Percentiles rank a stretch among this genome's conserved stretches.
Conservation (phyloP, 2,113 vertebrate species). For the Thamnophis sirtalis region DNA sequence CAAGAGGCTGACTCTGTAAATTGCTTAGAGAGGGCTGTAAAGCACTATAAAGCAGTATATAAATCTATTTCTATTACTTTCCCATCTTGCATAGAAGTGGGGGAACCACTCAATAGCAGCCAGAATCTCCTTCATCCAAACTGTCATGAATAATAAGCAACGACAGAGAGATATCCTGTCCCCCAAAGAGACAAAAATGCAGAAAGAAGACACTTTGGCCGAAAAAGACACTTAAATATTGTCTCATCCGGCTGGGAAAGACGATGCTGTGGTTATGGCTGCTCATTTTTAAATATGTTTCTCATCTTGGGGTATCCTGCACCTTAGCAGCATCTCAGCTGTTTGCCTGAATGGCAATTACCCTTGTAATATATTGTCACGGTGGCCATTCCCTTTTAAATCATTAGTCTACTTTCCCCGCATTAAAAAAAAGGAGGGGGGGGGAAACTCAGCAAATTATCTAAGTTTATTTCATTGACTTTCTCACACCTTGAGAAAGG, state of each 20-base stretch:
- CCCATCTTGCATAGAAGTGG: background rate
- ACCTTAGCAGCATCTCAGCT: background rate
- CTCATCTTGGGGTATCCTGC: background rate
- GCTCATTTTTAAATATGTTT: background rate
- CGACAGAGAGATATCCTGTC: fast-evolving
- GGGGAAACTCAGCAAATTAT: slow-evolving; percentile 68
- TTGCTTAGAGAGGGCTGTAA: background rate
- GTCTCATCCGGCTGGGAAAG: background rate
- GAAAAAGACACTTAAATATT: background rate
- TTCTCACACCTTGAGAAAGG: slow-evolving; percentile 77
- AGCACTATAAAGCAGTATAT: background rate
- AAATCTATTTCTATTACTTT: background rate
- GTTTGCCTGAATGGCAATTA: slow-evolving; percentile 14
- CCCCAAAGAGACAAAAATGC: background rate
- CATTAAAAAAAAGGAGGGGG: background rate
- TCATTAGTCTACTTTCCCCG: slow-evolving; percentile 43
- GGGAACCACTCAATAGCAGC: background rate
- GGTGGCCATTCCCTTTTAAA: slow-evolving; percentile 58
- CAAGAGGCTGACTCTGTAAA: background rate
- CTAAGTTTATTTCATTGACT: slow-evolving; percentile 71
- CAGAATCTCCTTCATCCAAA: slow-evolving; percentile 3
- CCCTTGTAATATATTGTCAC: slow-evolving; percentile 3
- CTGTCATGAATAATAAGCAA: background rate
- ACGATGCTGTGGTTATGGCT: background rate
- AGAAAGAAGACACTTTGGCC: slow-evolving; percentile 15